Base-by-base conservation (phyloP, 2,888 invertebrate genomes). In the Linyphia triangularis region DNA sequence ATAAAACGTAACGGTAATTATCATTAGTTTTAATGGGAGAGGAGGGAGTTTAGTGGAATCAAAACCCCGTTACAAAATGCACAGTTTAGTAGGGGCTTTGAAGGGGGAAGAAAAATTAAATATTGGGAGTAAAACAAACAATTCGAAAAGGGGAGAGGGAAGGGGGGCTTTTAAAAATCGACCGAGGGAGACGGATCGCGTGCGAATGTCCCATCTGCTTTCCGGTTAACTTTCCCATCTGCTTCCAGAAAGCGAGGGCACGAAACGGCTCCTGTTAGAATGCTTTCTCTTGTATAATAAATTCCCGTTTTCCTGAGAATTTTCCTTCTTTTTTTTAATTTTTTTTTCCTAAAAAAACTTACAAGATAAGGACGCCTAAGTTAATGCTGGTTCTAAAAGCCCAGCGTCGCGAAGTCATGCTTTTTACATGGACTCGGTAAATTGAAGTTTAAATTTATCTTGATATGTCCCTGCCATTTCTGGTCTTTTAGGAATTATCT, bases 141-240 rank as follows among this genome's bases (percentile, higher is more conserved):
- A 51, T 51, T 51, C 16, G n/a, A 51, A 40, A 51, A 51, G 13
- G 51, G 51, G 16, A n/a, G 59, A 19, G n/a, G 65, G n/a, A 65
- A 30, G 40, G 63, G 33, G 2, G 33, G 63, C 10, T 37, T 77
- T 63, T 77, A 37, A 77, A 75, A 77, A 77, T 77, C 73, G 73
- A 73, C 22, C n/a, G 7, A 40, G 19, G 22, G 9, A 33, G 33
- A 63, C 26, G 59, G 40, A 61, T 37, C 22, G 61, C 77, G 40
- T 63, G 77, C 24, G 59, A 77, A 77, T 63, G 4, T 24, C 30
- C 33, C 77, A 77, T 77, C 77, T 77, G 77, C 77, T 24, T 77
- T 77, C 77, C 77, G 77, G 77, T 77, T 6, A 40, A 61, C 6
- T 2, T 24, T 28, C 16, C 16, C 43, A 70, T 70, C 43, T 70